Evolutionary conservation across 1,140 invertebrate species (phyloP), one percentile per base, ranked within the genome.

Genomic region (Heliconius himera): DNA sequence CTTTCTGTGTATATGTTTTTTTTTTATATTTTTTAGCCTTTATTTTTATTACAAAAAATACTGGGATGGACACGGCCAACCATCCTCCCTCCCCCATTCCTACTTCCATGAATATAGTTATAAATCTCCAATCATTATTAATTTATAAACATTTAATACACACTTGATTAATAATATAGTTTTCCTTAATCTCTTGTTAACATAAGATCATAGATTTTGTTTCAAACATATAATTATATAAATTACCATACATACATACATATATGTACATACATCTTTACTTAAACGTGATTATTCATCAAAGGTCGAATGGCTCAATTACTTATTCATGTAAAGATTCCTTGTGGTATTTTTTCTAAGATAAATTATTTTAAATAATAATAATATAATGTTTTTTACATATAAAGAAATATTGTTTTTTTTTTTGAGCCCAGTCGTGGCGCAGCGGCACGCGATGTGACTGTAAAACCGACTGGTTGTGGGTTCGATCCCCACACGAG

Each of bases 281-380:
- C 60, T 16, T 66, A 26, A 26, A 66, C 26, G 60, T 26, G 26
- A 66, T 66, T 66, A 66, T 29, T 66, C 22, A 66, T 66, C 26
- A 66, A 66, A 66, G 60, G 60, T 66, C 60, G 60, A 66, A 66
- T 29, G 60, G 11, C 60, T 66, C 60, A 66, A 66, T 66, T 66
- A 66, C 60, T 66, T 29, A 66, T 66, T 66, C 26, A 66, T 66
- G 9, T 29, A 29, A 66, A 66, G 60, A 66, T 66, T 26, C 26
- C 60, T 66, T 66, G 60, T 66, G 60, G 60, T 66, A 66, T 26
- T 66, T 66, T 46, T 66, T 66, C n/a, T n/a, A 22, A 56, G 54
- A 60, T 60, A 60, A 60, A 26, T 60, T 22, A 60, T 60, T 60
- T 60, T 9, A 60, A 60, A 22, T 60, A 22, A 56, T 56, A 60